Conservation (phyloP, 2,888 invertebrate genomes). For the Phengaris alcon region DNA sequence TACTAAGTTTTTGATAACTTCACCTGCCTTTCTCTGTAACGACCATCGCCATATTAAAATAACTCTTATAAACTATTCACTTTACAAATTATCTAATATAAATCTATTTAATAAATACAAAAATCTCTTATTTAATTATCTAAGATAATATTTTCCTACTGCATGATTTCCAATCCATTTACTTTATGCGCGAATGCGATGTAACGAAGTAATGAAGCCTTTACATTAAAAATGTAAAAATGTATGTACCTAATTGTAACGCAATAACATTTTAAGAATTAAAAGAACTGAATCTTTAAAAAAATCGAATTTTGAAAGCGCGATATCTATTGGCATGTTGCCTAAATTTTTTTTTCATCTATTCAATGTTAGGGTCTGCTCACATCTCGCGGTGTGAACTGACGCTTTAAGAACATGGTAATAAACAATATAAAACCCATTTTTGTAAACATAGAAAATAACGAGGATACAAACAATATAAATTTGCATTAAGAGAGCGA, state of each 20-base stretch:
- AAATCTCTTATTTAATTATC: slow-evolving; percentile 73
- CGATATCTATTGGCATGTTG: too few relatives aligned
- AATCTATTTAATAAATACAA: slow-evolving; percentile 79
- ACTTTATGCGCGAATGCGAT: slow-evolving; percentile 61
- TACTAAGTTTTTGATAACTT: slow-evolving; percentile 65
- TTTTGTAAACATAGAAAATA: too few relatives aligned
- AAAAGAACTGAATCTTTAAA: too few relatives aligned
- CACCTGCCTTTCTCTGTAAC: slow-evolving; percentile 53
- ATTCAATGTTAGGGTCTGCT: too few relatives aligned
- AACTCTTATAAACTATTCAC: slow-evolving; percentile 66
- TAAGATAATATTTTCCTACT: slow-evolving; percentile 76
- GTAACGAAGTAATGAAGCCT: slow-evolving; percentile 41
- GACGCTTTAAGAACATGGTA: too few relatives aligned
- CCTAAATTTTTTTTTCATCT: too few relatives aligned
- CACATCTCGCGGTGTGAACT: too few relatives aligned
- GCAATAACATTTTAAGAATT: too few relatives aligned
- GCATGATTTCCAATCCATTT: slow-evolving; percentile 76
- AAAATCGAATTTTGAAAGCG: too few relatives aligned
- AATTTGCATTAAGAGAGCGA: too few relatives aligned
- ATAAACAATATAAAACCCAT: too few relatives aligned
- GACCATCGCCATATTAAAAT: slow-evolving; percentile 75
- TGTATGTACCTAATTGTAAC: neutral
- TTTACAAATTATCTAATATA: slow-evolving; percentile 79
- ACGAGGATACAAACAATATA: too few relatives aligned
- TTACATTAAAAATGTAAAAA: slow-evolving; percentile 9